Percentiles rank a stretch among this genome's conserved stretches.
phyloP scores from a whole-genome alignment of 2,888 invertebrate genomes.

The Phoenoteleia sp. region DNA sequence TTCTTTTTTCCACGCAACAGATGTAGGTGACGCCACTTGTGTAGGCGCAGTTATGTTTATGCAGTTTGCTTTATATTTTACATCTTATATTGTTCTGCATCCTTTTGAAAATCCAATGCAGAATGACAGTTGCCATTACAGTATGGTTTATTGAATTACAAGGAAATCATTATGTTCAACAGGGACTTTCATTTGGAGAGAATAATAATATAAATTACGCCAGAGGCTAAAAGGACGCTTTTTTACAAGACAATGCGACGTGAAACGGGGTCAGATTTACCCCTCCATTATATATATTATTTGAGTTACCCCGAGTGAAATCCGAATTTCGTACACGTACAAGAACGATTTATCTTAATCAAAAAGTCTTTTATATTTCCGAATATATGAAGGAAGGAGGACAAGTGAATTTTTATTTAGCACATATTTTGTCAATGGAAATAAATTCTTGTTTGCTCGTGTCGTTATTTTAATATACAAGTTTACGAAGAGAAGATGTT shows the following conservation, averaged over 20 bases:
- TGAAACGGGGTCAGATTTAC: constrained; percentile 7
- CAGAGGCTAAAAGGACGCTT: not conserved
- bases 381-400: not conserved
- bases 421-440: not conserved
- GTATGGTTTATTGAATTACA: constrained; percentile 1
- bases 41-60: not conserved
- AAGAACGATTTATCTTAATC: constrained; percentile 17
- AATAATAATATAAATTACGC: constrained; percentile 5
- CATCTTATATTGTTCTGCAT: not conserved
- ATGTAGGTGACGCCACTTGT: not conserved
- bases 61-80: not conserved
- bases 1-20: not conserved
- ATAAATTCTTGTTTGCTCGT: no score
- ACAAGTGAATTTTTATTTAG: not conserved
- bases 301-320: not conserved
- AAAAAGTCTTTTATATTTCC: constrained; percentile 13
- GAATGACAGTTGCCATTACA: not conserved
- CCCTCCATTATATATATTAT: not conserved
- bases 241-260: constrained; percentile 6
- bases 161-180: not conserved
- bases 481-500: no score
- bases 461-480: no score
- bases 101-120: not conserved
- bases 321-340: not conserved
- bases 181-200: not conserved